phyloP scores from a whole-genome alignment of 2,797 vertebrate genomes.

The Apogon hyalosoma region DNA sequence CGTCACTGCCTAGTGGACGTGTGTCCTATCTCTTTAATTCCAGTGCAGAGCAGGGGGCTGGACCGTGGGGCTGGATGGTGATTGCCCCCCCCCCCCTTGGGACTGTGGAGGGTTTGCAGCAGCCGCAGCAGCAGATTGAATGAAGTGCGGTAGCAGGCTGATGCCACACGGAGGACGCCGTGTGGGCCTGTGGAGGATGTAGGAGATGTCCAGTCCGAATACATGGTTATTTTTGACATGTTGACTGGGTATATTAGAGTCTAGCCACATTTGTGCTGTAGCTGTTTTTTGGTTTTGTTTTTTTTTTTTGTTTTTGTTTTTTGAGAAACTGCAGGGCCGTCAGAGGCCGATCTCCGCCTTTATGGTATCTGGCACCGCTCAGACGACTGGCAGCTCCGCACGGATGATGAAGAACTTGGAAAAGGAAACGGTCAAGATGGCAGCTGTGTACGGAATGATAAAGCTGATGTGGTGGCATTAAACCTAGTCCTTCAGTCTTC shows the following conservation, averaged over 20 bases:
- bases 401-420: conserved; percentile 84
- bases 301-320: too few species aligned
- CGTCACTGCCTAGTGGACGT: conserved; percentile 56
- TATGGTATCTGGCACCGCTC: conserved; percentile 54
- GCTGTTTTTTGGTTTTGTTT: too few species aligned
- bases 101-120: conserved; percentile 53
- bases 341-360: conserved; percentile 56
- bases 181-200: conserved; percentile 30
- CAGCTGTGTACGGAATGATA: conserved; percentile 85
- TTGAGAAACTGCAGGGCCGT: conserved; percentile 54
- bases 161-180: conserved; percentile 34
- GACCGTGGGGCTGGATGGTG: conserved; percentile 19
- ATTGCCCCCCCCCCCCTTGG: conserved; percentile 25
- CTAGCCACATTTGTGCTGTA: conserved; percentile 17
- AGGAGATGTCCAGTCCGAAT: conserved; percentile 14
- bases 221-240: conserved; percentile 2
- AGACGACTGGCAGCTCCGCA: conserved; percentile 61
- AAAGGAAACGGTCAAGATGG: conserved; percentile 91
- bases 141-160: conserved; percentile 57
- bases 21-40: conserved; percentile 81
- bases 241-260: conserved; percentile 24
- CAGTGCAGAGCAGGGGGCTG: conserved; percentile 72
- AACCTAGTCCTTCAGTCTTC: conserved; percentile 4
- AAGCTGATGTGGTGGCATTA: conserved; percentile 69
- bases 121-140: conserved; percentile 62